Evolutionary conservation across 2,888 invertebrate genomes (phyloP).

Genomic region (Drosophila nigricruria): DNA sequence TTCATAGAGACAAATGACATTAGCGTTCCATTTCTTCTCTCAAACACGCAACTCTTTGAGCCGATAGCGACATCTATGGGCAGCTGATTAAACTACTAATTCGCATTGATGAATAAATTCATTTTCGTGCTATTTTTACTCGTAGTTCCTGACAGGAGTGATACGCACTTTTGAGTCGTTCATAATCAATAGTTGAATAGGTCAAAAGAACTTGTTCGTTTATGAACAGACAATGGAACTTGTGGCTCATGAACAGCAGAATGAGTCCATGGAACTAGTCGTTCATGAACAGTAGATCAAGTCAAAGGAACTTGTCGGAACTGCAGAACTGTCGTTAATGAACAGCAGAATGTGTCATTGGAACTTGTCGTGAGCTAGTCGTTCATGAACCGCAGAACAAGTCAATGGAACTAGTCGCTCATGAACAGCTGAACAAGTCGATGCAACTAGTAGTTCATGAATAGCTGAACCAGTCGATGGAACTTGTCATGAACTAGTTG

Average conservation of each 20-base stretch:
- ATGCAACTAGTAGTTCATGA: background rate
- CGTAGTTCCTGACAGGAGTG: background rate
- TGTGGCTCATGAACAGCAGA: background rate
- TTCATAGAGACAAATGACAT: constrained; percentile 33
- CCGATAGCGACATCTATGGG: background rate
- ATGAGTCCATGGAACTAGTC: background rate
- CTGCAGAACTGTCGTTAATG: background rate
- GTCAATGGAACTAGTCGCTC: background rate
- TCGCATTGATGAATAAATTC: background rate
- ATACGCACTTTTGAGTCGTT: too few species aligned
- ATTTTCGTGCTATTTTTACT: background rate
- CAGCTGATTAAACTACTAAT: background rate
- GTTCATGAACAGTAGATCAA: background rate
- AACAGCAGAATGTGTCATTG: background rate
- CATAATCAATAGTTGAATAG: background rate
- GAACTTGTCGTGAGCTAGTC: too few species aligned
- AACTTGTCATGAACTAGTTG: background rate
- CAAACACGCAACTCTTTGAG: constrained; percentile 3
- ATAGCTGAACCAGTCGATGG: background rate
- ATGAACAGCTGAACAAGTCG: background rate
- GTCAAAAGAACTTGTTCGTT: background rate
- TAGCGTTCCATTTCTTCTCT: background rate
- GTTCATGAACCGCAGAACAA: background rate
- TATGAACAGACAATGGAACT: background rate
- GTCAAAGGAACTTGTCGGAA: background rate